Percentiles rank a stretch among this genome's conserved stretches.
Conservation (phyloP, 1,140 invertebrate species). For the Forficula auricularia region DNA sequence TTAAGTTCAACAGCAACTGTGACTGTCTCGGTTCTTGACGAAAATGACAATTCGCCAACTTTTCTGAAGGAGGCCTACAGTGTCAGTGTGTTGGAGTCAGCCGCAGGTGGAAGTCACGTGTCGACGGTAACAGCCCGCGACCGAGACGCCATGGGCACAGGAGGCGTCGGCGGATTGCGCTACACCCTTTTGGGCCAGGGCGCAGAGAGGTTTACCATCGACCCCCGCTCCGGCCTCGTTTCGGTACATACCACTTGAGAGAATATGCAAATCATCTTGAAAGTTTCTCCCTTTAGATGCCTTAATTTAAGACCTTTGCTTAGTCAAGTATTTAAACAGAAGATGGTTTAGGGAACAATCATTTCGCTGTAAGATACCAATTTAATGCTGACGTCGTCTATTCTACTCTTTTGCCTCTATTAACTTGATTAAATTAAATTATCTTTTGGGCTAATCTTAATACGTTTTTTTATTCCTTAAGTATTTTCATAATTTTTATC, state of each 20-base stretch:
- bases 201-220: constrained; percentile 36
- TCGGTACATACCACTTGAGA: no score
- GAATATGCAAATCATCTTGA: no score
- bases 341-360: no score
- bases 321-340: no score
- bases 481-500: no score
- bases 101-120: constrained; percentile 47
- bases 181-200: constrained; percentile 74
- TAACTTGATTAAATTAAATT: not conserved
- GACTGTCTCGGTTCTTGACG: constrained; percentile 61
- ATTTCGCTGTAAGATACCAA: not conserved
- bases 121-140: constrained; percentile 63
- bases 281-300: no score
- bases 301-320: no score
- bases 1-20: constrained; percentile 68
- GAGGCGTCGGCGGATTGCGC: constrained; percentile 59
- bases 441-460: not conserved
- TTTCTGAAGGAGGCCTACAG: constrained; percentile 60
- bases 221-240: no score
- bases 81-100: constrained; percentile 51
- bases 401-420: not conserved
- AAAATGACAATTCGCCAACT: constrained; percentile 76
- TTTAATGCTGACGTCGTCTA: not conserved
- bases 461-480: no score
- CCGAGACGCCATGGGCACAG: constrained; percentile 55